Conservation (phyloP, 2,797 vertebrate species). For the Perdix hodgsoniae region DNA sequence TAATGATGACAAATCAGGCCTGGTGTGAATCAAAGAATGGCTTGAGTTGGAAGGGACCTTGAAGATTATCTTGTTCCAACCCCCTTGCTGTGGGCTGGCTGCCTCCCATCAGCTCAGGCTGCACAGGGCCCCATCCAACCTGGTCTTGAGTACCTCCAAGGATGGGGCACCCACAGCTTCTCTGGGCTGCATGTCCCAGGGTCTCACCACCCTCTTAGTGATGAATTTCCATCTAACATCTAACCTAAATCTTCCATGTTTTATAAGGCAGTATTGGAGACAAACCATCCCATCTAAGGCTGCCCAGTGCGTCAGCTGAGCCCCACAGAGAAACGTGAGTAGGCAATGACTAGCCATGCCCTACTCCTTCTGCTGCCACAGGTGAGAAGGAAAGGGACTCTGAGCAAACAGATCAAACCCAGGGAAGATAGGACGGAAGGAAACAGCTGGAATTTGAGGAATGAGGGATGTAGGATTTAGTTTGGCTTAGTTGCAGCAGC, state of each 20-base stretch:
- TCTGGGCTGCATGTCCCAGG: too few relatives aligned
- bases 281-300: not conserved
- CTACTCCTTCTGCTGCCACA: not conserved
- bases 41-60: too few relatives aligned
- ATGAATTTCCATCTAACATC: too few relatives aligned
- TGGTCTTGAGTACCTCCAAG: too few relatives aligned
- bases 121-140: too few relatives aligned
- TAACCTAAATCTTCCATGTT: too few relatives aligned
- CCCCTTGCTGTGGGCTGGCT: too few relatives aligned
- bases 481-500: not conserved
- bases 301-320: not conserved
- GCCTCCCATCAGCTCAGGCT: too few relatives aligned
- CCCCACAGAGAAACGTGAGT: rapidly evolving
- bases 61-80: too few relatives aligned
- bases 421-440: not conserved
- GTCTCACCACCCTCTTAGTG: too few relatives aligned
- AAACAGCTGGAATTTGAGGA: not conserved
- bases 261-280: not conserved
- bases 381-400: not conserved
- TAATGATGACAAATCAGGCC: not conserved
- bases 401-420: not conserved
- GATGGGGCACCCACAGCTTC: too few relatives aligned
- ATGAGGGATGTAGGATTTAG: not conserved
- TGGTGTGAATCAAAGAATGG: not conserved
- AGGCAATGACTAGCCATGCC: not conserved